Conservation (phyloP, 2,888 invertebrate species). For the Autographa pulchrina region DNA sequence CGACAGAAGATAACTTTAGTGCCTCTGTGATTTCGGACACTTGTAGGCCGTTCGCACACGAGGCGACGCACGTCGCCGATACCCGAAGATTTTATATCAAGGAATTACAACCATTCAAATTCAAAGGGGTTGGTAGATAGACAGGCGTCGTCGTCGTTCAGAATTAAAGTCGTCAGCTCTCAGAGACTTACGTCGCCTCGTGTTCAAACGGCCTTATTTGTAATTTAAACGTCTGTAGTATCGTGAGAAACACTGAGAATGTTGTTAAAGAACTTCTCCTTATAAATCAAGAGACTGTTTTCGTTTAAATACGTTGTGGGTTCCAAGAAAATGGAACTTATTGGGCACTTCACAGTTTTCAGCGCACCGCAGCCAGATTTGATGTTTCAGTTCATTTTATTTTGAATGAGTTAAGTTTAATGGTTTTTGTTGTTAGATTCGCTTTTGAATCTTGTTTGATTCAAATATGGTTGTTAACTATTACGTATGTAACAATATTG, state of each 20-base stretch:
- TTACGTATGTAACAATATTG: neutral
- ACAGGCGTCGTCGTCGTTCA: no score
- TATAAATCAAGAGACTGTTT: constrained; percentile 50
- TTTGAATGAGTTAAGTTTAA: constrained; percentile 40
- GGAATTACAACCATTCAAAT: no score
- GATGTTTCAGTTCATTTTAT: constrained; percentile 37
- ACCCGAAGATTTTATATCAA: no score
- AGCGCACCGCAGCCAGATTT: constrained; percentile 23
- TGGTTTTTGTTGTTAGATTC: constrained; percentile 5
- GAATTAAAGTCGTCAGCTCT: no score
- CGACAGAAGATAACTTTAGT: constrained; percentile 26
- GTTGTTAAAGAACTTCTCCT: constrained; percentile 42
- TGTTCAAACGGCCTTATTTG: constrained; percentile 20
- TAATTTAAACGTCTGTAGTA: constrained; percentile 32
- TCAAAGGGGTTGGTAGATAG: no score
- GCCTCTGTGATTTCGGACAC: constrained; percentile 19
- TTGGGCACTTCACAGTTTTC: constrained; percentile 22
- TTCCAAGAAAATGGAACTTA: constrained; percentile 42
- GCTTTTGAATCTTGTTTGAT: neutral
- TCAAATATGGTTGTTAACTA: neutral
- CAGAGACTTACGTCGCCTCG: no score
- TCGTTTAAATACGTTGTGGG: constrained; percentile 44
- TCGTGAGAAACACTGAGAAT: constrained; percentile 24
- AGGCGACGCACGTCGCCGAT: no score
- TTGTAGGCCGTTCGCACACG: neutral